A percentile compares a stretch with the other conserved stretches of the same genome.
Evolutionary conservation across 2,113 vertebrate genomes (phyloP).

Genomic region (Dendropsophus ebraccatus): DNA sequence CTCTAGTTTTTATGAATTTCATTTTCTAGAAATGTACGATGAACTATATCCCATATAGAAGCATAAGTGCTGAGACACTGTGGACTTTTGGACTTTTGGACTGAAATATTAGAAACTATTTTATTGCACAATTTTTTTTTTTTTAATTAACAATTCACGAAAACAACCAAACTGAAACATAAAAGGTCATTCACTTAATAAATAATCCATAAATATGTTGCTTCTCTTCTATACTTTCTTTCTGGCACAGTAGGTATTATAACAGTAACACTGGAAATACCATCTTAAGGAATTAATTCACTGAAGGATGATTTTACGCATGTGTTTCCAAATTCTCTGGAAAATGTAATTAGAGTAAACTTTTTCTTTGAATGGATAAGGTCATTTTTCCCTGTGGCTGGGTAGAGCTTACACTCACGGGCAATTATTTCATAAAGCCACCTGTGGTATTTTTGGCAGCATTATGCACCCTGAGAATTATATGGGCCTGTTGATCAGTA

Average conservation of each 20-base stretch:
- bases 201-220: no score
- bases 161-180: not conserved
- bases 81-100: not conserved
- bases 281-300: constrained; percentile 5
- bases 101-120: not conserved
- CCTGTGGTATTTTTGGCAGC: constrained; percentile 16
- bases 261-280: constrained; percentile 1
- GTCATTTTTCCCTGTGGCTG: constrained; percentile 9
- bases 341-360: constrained; percentile 15
- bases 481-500: not conserved
- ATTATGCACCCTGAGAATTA: not conserved
- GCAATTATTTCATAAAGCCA: constrained; percentile 7
- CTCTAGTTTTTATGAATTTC: constrained; percentile 68
- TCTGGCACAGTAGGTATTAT: not conserved
- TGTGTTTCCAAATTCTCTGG: constrained; percentile 21
- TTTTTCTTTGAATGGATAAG: constrained; percentile 8
- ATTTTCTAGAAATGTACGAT: constrained; percentile 64
- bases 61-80: not conserved
- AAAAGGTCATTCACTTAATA: not conserved
- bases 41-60: constrained; percentile 47
- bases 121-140: not conserved
- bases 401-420: not conserved
- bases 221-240: not conserved
- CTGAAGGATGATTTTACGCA: not conserved
- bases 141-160: no score